These are phyloP conservation scores for Bubo scandiacus DNA, from an alignment of 2,113 vertebrate species.

Conservation along the genomic window DNA sequence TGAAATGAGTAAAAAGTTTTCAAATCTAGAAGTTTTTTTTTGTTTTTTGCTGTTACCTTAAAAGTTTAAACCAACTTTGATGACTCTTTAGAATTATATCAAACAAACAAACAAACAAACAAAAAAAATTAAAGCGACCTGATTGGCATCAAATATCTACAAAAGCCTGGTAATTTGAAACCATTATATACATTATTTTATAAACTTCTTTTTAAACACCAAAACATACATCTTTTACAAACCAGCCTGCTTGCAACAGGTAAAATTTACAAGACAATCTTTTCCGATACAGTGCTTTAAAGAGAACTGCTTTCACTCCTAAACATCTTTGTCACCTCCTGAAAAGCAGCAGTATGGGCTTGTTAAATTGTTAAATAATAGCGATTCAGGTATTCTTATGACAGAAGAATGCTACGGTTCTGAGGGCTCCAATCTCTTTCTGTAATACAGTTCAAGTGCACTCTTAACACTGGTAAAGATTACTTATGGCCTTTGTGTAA, in stretches of 20 bases:
- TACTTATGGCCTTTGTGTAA: conserved; percentile 79
- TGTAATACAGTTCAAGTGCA: conserved; percentile 63
- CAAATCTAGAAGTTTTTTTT: conserved; percentile 49
- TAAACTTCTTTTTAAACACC: conserved; percentile 83
- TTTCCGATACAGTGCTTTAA: conserved; percentile 80
- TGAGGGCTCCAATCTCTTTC: conserved; percentile 62
- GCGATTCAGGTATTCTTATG: conserved; percentile 57
- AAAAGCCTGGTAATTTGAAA: conserved; percentile 86
- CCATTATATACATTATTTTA: conserved; percentile 90
- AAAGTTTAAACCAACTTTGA: conserved; percentile 49
- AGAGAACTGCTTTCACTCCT: conserved; percentile 72
- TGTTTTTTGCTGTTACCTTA: conserved; percentile 33
- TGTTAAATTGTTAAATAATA: conserved; percentile 58
- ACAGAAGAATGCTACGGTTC: conserved; percentile 60
- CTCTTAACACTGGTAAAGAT: conserved; percentile 72
- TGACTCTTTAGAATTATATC: conserved; percentile 58
- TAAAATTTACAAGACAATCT: conserved; percentile 81
- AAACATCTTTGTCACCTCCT: conserved; percentile 67
- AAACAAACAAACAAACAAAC: conserved; percentile 56
- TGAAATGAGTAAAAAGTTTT: conserved; percentile 66
- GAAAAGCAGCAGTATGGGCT: conserved; percentile 74
- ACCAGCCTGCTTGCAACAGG: conserved; percentile 80
- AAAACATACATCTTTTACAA: conserved; percentile 90
- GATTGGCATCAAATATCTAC: conserved; percentile 88
- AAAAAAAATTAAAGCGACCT: conserved; percentile 74